Evolutionary conservation across 2,888 invertebrate genomes (phyloP), one percentile per base, ranked within the genome.

Genomic region (Trileptium ribeirensis): DNA sequence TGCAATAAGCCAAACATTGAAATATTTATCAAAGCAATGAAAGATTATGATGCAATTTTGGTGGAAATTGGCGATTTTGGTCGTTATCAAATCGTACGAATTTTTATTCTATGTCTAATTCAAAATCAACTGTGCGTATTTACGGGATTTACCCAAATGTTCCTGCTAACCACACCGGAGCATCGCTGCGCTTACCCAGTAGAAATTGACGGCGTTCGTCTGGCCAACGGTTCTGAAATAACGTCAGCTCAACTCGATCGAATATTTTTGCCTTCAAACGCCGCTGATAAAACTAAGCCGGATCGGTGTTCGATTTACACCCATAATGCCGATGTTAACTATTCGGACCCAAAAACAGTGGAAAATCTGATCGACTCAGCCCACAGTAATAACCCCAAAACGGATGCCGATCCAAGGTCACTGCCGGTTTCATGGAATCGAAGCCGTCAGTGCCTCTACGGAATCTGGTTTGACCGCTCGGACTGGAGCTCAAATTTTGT

Each of bases 131-230:
- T 86, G 0, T 85, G 84, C 0, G 86, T 85, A 0, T 86, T 84
- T 81, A 85, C 85, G 19, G 85, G 85, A 74, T 85, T 85, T 82
- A 84, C 84, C 37, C 82, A 82, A 38, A 84, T 85, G n/a, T 86
- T 86, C 74, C 84, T 86, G 1, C 83, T 85, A 31, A 85, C 84
- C 36, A 92, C 93, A 51, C 95, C 95, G 0, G 92, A 93, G 70
- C 93, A 95, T 90, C 95, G 95, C 94, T 96, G 95, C 88, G 3
- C 8, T 8, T 36, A 75, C n/a, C 77, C 77, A 3, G 8, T 24
- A 51, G 51, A 51, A 51, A 8, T 51, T 8, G 51, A 8, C 51
- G 51, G 8, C 8, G 51, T 24, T 51, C 51, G 24, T 15, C 51
- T 51, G 24, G 8, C 24, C 51, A n/a, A n/a, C n/a, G n/a, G n/a